These are phyloP conservation scores for Macrophya annulata DNA, from an alignment of 2,888 invertebrate genomes.

Conservation along the genomic window DNA sequence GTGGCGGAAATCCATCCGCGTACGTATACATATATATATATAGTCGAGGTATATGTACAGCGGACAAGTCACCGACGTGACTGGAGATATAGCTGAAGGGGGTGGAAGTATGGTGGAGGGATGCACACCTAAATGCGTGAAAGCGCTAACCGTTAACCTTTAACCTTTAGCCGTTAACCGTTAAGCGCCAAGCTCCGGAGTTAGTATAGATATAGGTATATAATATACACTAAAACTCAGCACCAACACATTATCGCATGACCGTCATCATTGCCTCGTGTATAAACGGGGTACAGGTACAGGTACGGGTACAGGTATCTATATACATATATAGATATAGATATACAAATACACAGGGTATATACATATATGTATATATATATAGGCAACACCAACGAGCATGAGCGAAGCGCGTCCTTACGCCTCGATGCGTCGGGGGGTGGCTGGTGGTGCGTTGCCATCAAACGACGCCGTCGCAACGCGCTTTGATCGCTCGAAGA, in stretches of 20 bases:
- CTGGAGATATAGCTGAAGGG: constrained; percentile 52
- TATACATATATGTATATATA: constrained; percentile 1
- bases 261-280: not conserved
- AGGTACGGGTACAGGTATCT: too few species aligned
- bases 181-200: constrained; percentile 2
- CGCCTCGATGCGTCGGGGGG: constrained; percentile 68
- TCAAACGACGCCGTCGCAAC: constrained; percentile 73
- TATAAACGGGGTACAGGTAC: constrained; percentile 1
- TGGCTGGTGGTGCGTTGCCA: constrained; percentile 62
- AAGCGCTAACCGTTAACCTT: constrained; percentile 68
- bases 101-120: constrained; percentile 55
- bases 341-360: too few species aligned
- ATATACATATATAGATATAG: not conserved
- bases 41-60: too few species aligned
- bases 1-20: constrained; percentile 23
- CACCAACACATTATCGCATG: constrained; percentile 6
- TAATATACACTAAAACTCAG: not conserved
- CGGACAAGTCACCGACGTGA: constrained; percentile 46
- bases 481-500: constrained; percentile 76
- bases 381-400: not conserved
- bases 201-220: not conserved
- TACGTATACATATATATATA: too few species aligned
- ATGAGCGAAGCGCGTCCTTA: constrained; percentile 52
- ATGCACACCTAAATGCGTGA: constrained; percentile 67
- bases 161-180: constrained; percentile 34